phyloP scores from a whole-genome alignment of 2,797 vertebrate genomes.

The Sphenodon punctatus region DNA sequence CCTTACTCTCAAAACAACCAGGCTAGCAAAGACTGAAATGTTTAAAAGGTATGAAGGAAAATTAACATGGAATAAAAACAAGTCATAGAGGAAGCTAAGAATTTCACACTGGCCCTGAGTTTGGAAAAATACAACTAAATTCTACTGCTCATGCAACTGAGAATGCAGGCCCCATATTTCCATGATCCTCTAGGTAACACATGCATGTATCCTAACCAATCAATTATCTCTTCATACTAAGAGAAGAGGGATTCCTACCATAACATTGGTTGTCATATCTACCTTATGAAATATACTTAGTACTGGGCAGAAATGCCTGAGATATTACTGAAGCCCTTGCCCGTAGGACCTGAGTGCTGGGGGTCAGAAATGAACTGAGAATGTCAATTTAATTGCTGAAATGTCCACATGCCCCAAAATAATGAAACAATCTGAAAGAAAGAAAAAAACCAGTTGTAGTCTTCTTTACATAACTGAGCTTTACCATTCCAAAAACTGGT shows the following conservation, averaged over 20 bases:
- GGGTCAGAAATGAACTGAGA: neutral
- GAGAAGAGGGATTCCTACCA: neutral
- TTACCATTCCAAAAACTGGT: neutral
- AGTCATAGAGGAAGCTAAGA: neutral
- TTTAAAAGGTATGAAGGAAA: neutral
- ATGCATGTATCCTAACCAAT: neutral
- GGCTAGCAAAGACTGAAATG: neutral
- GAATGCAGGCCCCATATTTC: neutral
- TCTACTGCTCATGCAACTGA: neutral
- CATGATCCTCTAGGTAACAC: neutral
- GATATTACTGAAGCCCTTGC: neutral
- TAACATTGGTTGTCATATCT: neutral
- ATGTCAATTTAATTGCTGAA: neutral
- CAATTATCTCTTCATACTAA: neutral
- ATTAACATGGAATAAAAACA: neutral
- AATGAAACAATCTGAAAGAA: neutral
- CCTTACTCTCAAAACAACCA: neutral
- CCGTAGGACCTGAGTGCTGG: neutral
- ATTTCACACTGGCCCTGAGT: neutral
- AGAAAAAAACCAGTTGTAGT: neutral
- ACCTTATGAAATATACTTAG: slow-evolving; percentile 2
- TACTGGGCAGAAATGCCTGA: neutral
- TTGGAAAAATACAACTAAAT: neutral
- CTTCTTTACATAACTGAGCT: neutral
- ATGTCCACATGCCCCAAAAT: slow-evolving; percentile 6